Percentiles rank a stretch among this genome's conserved stretches.
Conservation (phyloP, 1,140 invertebrate genomes). For the Zaprionus tsacasi region DNA sequence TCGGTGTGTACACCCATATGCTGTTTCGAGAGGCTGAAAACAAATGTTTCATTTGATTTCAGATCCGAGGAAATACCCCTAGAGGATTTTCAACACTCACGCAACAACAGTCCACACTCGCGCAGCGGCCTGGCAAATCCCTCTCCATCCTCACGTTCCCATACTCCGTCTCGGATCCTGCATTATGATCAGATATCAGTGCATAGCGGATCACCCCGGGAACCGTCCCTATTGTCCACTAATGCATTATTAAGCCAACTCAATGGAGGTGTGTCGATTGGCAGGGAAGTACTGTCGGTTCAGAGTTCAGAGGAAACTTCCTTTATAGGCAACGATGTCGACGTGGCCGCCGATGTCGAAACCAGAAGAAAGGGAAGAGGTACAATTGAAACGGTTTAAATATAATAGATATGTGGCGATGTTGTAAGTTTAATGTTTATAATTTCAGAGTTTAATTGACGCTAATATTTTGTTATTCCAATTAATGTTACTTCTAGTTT, state of each 20-base stretch:
- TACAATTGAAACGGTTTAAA: constrained; percentile 88
- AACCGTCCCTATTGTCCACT: constrained; percentile 41
- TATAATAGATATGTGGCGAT: constrained; percentile 44
- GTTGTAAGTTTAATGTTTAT: constrained; percentile 29
- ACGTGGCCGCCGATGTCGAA: constrained; percentile 13
- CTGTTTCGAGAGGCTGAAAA: not conserved
- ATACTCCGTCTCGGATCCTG: constrained; percentile 74
- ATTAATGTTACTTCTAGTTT: constrained; percentile 49
- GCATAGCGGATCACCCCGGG: constrained; percentile 82
- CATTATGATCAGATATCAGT: constrained; percentile 84
- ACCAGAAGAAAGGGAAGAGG: constrained; percentile 85
- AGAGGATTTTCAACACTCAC: constrained; percentile 88
- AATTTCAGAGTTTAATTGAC: constrained; percentile 57
- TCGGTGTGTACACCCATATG: constrained; percentile 69
- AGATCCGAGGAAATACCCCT: constrained; percentile 93
- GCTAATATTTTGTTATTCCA: constrained; percentile 67
- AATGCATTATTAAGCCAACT: constrained; percentile 62
- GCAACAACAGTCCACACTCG: constrained; percentile 78
- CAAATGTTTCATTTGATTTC: constrained; percentile 7
- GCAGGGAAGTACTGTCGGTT: constrained; percentile 59
- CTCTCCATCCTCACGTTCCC: constrained; percentile 74
- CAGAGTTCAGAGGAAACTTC: constrained; percentile 89
- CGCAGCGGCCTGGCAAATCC: constrained; percentile 46
- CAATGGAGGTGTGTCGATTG: constrained; percentile 56
- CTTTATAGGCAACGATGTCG: constrained; percentile 86